Evolutionary conservation across 2,113 vertebrate genomes (phyloP), one percentile per base, ranked within the genome.

Genomic region (Tragulus kanchil): DNA sequence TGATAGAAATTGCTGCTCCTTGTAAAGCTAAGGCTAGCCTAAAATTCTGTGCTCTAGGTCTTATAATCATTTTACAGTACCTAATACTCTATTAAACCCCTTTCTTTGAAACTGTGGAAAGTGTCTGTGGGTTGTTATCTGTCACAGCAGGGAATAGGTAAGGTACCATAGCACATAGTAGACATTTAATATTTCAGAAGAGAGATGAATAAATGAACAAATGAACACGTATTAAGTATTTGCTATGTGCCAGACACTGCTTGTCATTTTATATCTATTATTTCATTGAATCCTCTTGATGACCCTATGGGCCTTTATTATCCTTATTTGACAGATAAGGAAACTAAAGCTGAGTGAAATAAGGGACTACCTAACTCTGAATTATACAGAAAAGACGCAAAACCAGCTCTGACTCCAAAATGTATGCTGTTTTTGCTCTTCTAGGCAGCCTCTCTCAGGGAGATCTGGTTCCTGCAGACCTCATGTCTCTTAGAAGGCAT

Each of bases 121-220:
- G 79, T 87, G 54, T 83, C 54, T 77, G 5, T 84, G 23, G 50
- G 78, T 85, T 45, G 16, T 89, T 88, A 71, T 19, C 48, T 79
- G 28, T 87, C 82, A 90, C 7, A 58, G 71, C 65, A 83, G 31
- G 31, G 52, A 90, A 45, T 96, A 87, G 59, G 31, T 21, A 90
- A 96, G 48, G 50, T 92, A 67, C 92, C 88, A 85, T 84, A 67
- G 45, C 8, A 85, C 42, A 69, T 61, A 95, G 77, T 48, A 77
- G 21, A 26, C 56, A 48, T 15, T 95, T 86, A 94, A 86, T 73
- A 92, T 93, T 94, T 96, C n/a, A 87, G 59, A 93, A 93, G 75
- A 78, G 62, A 89, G 52, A 71, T 48, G 23, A 28, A 81, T 67
- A 50, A 75, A 91, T 58, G 45, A 96, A 75, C 50, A 25, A 82